Base-by-base conservation (phyloP, 37 sponge, comb jelly and placozoan genomes). In the Petrosia ficiformis region DNA sequence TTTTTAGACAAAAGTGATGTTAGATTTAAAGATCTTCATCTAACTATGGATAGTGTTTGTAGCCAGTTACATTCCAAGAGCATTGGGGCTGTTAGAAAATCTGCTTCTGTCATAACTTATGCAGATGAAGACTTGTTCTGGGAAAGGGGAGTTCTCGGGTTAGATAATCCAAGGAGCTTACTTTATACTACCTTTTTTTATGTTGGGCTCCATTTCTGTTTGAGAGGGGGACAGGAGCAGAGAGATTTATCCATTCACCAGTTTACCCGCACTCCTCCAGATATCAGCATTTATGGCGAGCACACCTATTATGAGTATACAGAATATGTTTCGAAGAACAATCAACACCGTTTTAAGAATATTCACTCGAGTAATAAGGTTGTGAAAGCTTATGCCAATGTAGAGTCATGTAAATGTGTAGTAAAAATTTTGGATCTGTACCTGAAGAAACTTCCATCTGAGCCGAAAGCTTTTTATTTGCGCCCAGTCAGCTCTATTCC, bases 1-100 rank as follows among this genome's bases (percentile, higher is more conserved):
- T 61, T 61, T n/a, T 61, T 61, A 22, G 63, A 61, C n/a, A 61
- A 61, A n/a, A 61, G n/a, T 26, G 63, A 61, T n/a, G 63, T 22
- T 61, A 24, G 63, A 61, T 61, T 61, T 61, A n/a, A 24, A 6
- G 28, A 61, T 22, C 28, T 61, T 6, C 14, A 61, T 29, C 11
- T 26, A 29, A 61, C 63, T n/a, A 24, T 61, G 14, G 63, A 61
- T 29, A 26, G 28, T 6, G 63, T 61, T 6, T 61, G 63, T 61
- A 61, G 63, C n/a, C 11, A 5, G 5, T 29, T 61, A n/a, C 63
- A 61, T 61, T 24, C 63, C n/a, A 5, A 61, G n/a, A 29, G 63
- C n/a, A n/a, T 61, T 6, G 63, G 63, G 6, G 63, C 28, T 6
- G 6, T 29, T 61, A 61, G 25, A 6, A 61, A 24, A 5, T 22